A percentile compares a stretch with the other conserved stretches of the same genome.
phyloP scores from a whole-genome alignment of 2,888 invertebrate species.

The Hypolimnas misippus region DNA sequence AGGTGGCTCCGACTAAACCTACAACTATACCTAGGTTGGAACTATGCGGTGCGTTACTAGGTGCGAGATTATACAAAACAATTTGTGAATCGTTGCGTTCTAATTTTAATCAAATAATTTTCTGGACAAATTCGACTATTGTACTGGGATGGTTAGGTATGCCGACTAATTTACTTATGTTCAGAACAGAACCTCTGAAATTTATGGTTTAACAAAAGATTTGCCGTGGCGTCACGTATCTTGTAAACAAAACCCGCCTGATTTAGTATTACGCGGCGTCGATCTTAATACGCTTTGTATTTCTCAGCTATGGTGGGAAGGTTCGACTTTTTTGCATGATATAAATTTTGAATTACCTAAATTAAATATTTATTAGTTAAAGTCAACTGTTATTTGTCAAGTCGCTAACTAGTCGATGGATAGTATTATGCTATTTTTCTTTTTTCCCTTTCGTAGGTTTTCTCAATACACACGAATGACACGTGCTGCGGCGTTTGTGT shows the following conservation, averaged over 20 bases:
- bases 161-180: slow-evolving; percentile 1
- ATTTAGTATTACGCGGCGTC: not conserved
- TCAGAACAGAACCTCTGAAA: not conserved
- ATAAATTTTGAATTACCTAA: no score
- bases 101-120: slow-evolving; percentile 27
- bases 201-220: not conserved
- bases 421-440: not conserved
- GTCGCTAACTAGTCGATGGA: slow-evolving; percentile 8
- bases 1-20: not conserved
- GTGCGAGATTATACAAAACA: not conserved
- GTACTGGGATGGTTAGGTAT: not conserved
- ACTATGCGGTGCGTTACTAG: not conserved
- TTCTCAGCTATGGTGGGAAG: not conserved
- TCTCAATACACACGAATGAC: slow-evolving; percentile 6
- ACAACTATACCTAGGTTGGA: not conserved
- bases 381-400: not conserved
- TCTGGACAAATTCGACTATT: not conserved
- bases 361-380: not conserved
- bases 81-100: slow-evolving; percentile 25
- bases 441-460: slow-evolving; percentile 6
- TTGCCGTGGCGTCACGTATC: not conserved
- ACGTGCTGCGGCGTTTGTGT: slow-evolving; percentile 6
- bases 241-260: not conserved
- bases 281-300: not conserved
- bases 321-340: not conserved